Percentiles rank a stretch among this genome's conserved stretches.
Conservation (phyloP, 2,113 vertebrate species). For the Chascanopsetta lugubris region DNA sequence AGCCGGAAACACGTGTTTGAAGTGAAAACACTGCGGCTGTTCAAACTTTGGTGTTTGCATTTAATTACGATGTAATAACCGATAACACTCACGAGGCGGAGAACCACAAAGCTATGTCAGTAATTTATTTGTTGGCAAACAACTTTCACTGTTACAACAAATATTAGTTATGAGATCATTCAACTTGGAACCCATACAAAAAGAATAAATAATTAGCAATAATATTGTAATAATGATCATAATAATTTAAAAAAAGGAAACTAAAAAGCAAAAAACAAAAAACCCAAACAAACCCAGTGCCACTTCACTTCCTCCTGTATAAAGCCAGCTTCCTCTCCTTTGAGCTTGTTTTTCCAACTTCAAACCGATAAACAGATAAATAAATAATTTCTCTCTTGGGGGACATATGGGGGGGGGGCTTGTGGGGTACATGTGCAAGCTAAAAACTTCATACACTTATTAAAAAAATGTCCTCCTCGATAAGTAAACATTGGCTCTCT, state of each 20-base stretch:
- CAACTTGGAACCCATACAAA: conserved; percentile 97
- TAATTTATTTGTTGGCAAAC: conserved; percentile 99
- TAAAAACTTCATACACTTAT: conserved; percentile 75
- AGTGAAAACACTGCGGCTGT: conserved; percentile 18
- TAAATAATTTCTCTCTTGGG: conserved; percentile 86
- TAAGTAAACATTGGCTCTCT: conserved; percentile 75
- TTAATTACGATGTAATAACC: conserved; percentile 23
- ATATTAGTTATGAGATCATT: conserved; percentile 99
- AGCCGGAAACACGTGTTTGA: conserved; percentile 23
- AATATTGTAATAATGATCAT: conserved; percentile 81
- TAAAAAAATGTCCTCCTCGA: conserved; percentile 52
- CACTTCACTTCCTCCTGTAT: conserved; percentile 79
- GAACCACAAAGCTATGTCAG: conserved; percentile 82
- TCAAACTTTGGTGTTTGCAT: conserved; percentile 32
- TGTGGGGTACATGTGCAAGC: conserved; percentile 73
- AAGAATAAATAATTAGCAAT: conserved; percentile 96
- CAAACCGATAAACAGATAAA: conserved; percentile 82
- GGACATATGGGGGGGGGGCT: conserved; percentile 57
- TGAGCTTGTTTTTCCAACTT: conserved; percentile 78
- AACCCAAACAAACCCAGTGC: conserved; percentile 80
- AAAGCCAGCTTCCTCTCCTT: conserved; percentile 72
- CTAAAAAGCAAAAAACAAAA: too few species aligned
- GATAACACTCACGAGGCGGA: conserved; percentile 54
- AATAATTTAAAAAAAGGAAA: conserved; percentile 79
- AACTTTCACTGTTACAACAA: conserved; percentile 99